Evolutionary conservation across 2,113 vertebrate genomes (phyloP), one percentile per base, ranked within the genome.

Genomic region (Grallaria varia): DNA sequence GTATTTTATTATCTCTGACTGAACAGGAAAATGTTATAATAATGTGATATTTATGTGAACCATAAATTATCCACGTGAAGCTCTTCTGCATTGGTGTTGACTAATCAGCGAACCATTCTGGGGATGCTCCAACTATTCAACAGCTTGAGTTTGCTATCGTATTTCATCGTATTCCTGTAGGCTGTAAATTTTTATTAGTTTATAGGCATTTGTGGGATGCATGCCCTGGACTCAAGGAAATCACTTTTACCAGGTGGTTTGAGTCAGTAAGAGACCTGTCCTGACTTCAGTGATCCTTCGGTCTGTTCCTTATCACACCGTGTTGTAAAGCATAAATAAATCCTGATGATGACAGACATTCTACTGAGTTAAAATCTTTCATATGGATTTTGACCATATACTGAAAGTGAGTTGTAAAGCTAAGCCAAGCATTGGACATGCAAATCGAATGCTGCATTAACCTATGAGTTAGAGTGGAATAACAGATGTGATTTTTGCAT

Each of bases 1-100:
- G 58, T 81, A 56, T 92, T 81, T 88, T 93, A 90, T 90, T 96
- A 95, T 82, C 85, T 89, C 73, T 75, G 83, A 89, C 60, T 42
- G 88, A 94, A 94, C 73, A 93, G 76, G 90, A 97, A 89, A 95
- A 94, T 45, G 78, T 76, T 87, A 39, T 75, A 95, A 93, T 91
- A 82, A 91, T 76, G 66, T 78, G 87, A 87, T 87, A 73, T 95
- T 93, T 93, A 96, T 82, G 74, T 84, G 93, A 84, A 58, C 58
- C 30, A 60, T 97, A 94, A 94, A 96, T 95, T 94, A 85, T 62
- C 81, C 84, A 73, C 4, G 8, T 89, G 84, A 76, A 58, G 15
- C 28, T 82, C 66, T 93, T 89, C 82, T 90, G 83, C 80, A 84
- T 7, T 81, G 76, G 25, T 93, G 85, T 84, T 93, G 93, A 60